Evolutionary conservation across 2,888 invertebrate genomes (phyloP).

Genomic region (Tinea semifulvella): DNA sequence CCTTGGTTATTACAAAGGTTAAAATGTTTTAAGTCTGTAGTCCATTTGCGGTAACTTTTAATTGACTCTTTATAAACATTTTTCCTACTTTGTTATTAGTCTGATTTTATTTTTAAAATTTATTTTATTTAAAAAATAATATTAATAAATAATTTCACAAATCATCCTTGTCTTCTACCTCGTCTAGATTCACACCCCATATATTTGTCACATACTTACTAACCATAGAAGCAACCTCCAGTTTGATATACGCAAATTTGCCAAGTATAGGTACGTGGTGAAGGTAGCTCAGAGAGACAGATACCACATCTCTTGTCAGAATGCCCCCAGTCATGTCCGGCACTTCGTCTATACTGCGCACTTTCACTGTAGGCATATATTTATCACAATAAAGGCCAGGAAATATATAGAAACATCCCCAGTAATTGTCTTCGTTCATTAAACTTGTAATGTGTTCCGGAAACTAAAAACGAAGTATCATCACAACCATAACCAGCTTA

Average conservation of each 20-base stretch:
- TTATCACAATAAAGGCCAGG: constrained; percentile 44
- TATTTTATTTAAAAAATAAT: no score
- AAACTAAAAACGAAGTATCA: constrained; percentile 29
- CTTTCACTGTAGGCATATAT: constrained; percentile 38
- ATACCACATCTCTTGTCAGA: constrained; percentile 61
- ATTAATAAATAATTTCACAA: no score
- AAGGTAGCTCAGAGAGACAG: constrained; percentile 58
- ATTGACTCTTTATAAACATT: no score
- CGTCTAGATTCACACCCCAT: no score
- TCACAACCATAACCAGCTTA: no score
- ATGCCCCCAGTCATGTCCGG: constrained; percentile 46
- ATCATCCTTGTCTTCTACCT: no score
- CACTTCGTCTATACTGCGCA: constrained; percentile 34
- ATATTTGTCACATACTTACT: no score
- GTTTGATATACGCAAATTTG: constrained; percentile 64
- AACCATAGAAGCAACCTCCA: constrained; percentile 28
- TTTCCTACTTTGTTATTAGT: no score
- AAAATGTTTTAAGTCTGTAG: no score
- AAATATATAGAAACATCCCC: constrained; percentile 54
- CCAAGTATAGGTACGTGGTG: constrained; percentile 61
- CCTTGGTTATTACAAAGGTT: no score
- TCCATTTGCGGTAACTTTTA: no score
- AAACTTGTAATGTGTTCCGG: constrained; percentile 37
- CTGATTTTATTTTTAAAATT: no score
- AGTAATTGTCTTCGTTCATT: constrained; percentile 47